These are phyloP conservation scores for Leptatherina wallacei DNA, from an alignment of 2,797 vertebrate species.

Conservation along the genomic window DNA sequence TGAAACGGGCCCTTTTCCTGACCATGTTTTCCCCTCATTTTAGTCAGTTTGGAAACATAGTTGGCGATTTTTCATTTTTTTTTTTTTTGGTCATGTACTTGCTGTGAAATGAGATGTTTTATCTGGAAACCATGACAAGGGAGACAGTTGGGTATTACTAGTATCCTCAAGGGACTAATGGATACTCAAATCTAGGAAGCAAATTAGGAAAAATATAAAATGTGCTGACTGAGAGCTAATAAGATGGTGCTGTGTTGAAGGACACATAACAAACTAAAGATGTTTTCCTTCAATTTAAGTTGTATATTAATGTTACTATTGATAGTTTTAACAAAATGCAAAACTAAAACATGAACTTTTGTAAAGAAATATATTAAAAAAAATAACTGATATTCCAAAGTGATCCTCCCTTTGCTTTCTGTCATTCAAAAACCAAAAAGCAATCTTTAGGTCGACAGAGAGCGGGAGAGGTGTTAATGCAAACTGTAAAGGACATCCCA, in stretches of 20 bases:
- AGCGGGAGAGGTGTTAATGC: slow-evolving; percentile 84
- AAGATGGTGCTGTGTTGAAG: slow-evolving; percentile 84
- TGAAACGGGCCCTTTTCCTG: slow-evolving; percentile 46
- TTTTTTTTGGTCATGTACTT: slow-evolving; percentile 56
- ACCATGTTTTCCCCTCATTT: slow-evolving; percentile 31
- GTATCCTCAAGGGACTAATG: slow-evolving; percentile 59
- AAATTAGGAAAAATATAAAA: slow-evolving; percentile 72
- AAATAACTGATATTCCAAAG: slow-evolving; percentile 88
- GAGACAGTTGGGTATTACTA: slow-evolving; percentile 62
- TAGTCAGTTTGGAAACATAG: slow-evolving; percentile 59
- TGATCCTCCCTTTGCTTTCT: slow-evolving; percentile 85
- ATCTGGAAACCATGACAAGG: slow-evolving; percentile 65
- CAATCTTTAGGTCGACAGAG: slow-evolving; percentile 85
- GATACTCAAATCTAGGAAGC: slow-evolving; percentile 67
- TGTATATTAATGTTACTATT: slow-evolving; percentile 88
- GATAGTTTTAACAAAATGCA: slow-evolving; percentile 88
- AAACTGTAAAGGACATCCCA: slow-evolving; percentile 82
- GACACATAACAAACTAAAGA: slow-evolving; percentile 85
- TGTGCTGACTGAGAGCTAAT: slow-evolving; percentile 75
- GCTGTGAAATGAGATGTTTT: slow-evolving; percentile 73
- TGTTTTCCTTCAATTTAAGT: slow-evolving; percentile 84
- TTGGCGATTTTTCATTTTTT: slow-evolving; percentile 28
- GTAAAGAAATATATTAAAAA: slow-evolving; percentile 86
- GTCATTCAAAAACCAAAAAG: slow-evolving; percentile 88
- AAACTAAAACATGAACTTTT: slow-evolving; percentile 85